phyloP scores from a whole-genome alignment of 2,797 vertebrate species.

The Rhinophrynus dorsalis region DNA sequence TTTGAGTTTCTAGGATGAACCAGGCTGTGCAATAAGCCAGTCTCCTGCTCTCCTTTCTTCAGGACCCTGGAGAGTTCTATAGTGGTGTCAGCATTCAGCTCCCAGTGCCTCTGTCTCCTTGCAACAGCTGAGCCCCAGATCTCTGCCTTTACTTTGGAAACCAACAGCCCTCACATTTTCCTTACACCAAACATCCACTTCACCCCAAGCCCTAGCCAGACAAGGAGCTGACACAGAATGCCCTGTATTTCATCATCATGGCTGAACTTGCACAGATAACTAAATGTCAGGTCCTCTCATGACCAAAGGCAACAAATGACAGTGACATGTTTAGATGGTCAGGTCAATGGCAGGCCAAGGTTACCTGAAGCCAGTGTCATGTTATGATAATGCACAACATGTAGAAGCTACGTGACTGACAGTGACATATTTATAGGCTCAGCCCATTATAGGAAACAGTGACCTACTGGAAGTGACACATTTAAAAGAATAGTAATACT shows the following conservation, averaged over 20 bases:
- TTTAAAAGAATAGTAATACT: too few relatives aligned
- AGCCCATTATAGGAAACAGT: not conserved
- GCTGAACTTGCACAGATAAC: not conserved
- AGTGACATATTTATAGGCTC: not conserved
- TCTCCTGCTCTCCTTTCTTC: conserved; percentile 7
- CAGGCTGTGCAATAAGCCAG: not conserved
- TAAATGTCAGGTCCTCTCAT: not conserved
- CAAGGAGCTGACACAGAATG: conserved; percentile 3
- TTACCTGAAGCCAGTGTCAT: not conserved
- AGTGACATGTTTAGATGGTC: not conserved
- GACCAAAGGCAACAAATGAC: not conserved
- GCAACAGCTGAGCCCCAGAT: conserved; percentile 33
- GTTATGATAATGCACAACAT: too few relatives aligned
- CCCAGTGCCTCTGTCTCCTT: not conserved
- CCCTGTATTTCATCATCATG: not conserved
- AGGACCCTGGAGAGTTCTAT: conserved; percentile 26
- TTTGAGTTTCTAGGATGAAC: not conserved
- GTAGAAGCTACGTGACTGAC: not conserved
- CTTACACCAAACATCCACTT: conserved; percentile 22
- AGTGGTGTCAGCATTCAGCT: not conserved
- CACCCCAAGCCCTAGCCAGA: not conserved
- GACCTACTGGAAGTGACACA: not conserved
- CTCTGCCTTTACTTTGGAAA: conserved; percentile 8
- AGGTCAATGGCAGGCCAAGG: not conserved
- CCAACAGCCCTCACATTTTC: not conserved